Evolutionary conservation across 2,113 vertebrate genomes (phyloP), one percentile per base, ranked within the genome.

Genomic region (Oncorhynchus masou): DNA sequence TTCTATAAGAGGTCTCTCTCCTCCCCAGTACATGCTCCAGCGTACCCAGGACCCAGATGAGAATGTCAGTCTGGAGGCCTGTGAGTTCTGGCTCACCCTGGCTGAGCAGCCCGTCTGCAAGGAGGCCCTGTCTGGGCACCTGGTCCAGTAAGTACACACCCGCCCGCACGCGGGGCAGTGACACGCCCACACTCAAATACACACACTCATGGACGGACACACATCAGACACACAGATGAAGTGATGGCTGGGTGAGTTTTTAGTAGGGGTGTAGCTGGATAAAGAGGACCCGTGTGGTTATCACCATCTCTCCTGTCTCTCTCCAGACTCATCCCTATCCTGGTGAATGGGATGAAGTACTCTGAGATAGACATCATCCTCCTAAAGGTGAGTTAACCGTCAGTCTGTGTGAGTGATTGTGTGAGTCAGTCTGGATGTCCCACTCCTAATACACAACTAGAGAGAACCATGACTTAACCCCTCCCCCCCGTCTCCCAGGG

Each of bases 91-190:
- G 97, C 91, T 99, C 86, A 98, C 97, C 0, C 84, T 98, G 87
- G 97, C 96, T 0, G 97, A 99, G 75, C 97, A 99, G 85, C 96
- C 97, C 64, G 95, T 99, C 91, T 99, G 97, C 87, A 99, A 98
- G 86, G 97, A 98, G 76, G 96, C 95, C 48, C 92, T 98, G 64
- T 94, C 96, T 0, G 95, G 94, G 1, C 96, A 98, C 88, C 86
- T 98, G 83, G 93, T 98, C 74, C 96, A 98, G 96, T 98, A 91
- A 96, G 93, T 92, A 20, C 16, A 66, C 60, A 3, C n/a, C 19
- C 3, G 2, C 57, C 4, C 7, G 1, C 31, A 0, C 34, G 0
- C 34, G 5, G 7, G 5, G 8, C 0, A 39, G 31, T 34, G 31
- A 34, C 31, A 6, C 31, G 6, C 31, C 1, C 31, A 34, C 5